Base-by-base conservation (phyloP, 2,888 invertebrate genomes). In the Drosophila recens region DNA sequence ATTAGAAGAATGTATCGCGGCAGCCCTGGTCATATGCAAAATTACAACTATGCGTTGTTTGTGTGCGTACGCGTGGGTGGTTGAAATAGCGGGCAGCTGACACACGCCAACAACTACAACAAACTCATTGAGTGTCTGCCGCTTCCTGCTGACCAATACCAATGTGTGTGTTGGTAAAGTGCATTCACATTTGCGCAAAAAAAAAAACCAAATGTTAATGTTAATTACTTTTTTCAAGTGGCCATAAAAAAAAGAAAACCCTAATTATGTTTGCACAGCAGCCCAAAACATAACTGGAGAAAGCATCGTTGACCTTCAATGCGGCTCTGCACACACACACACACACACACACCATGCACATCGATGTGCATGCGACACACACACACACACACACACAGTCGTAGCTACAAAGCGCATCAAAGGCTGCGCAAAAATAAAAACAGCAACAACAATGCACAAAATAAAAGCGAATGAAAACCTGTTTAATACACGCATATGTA, bases 201-300 rank as follows among this genome's bases (percentile, higher is more conserved):
- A 67, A 42, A 38, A 65, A 38, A 33, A 33, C 56, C 58, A 54
- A 67, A 69, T 57, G 52, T 43, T 57, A 70, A 75, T 59, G 75
- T 63, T 76, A 75, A 80, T 80, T 58, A 75, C 80, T 59, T 66
- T 80, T 79, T 66, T 79, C 82, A 82, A 82, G 80, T 82, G 80
- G 80, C 33, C 57, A 59, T 53, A 69, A 72, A 63, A 58, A 64
- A 52, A 56, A 67, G 38, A 65, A 62, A 64, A 80, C 61, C 65
- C 63, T 80, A 80, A 80, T 78, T 78, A 78, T 75, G 68, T 65
- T 63, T 71, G 71, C 72, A 70, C 76, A 68, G 80, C 80, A 80
- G 71, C 77, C 66, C 46, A 64, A 67, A 65, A 65, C 61, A 27
- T 27, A 79, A 65, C 40, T n/a, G 72, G 82, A 79, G 79, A 80